These are phyloP conservation scores for Procambarus virginalis DNA, from an alignment of 1,140 invertebrate species.

Conservation along the genomic window DNA sequence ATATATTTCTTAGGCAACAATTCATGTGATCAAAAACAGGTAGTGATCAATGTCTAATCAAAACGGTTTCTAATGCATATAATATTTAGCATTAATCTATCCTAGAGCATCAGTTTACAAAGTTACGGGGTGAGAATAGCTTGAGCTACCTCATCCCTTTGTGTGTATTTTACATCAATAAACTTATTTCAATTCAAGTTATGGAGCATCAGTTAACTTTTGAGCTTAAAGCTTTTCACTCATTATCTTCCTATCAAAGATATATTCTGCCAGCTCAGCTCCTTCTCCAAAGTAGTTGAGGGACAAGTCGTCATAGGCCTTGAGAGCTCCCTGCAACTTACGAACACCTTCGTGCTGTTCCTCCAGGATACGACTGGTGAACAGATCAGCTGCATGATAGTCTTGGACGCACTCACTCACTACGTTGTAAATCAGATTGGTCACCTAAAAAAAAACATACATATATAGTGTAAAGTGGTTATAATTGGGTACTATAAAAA, in stretches of 20 bases:
- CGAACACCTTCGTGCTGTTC: constrained; percentile 66
- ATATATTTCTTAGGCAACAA: too few species aligned
- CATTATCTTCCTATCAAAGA: constrained; percentile 47
- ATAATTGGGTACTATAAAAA: too few species aligned
- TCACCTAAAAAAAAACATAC: constrained; percentile 30
- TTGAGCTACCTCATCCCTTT: too few species aligned
- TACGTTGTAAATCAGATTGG: constrained; percentile 53
- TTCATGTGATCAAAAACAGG: too few species aligned
- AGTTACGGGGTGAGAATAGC: too few species aligned
- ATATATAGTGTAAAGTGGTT: neutral
- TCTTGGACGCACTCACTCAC: constrained; percentile 43
- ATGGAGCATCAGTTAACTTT: too few species aligned
- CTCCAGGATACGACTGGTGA: constrained; percentile 65
- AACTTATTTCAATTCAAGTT: too few species aligned
- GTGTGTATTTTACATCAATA: too few species aligned
- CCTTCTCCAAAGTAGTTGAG: neutral
- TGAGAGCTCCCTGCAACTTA: constrained; percentile 55
- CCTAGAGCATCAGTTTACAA: too few species aligned
- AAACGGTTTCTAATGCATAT: too few species aligned
- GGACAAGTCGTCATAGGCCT: constrained; percentile 11
- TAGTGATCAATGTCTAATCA: too few species aligned
- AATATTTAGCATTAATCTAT: too few species aligned
- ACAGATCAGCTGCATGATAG: constrained; percentile 65
- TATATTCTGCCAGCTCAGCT: constrained; percentile 21
- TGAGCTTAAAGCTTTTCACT: constrained; percentile 1